Conservation (phyloP, 2,797 vertebrate genomes). For the Cossypha polioptera region DNA sequence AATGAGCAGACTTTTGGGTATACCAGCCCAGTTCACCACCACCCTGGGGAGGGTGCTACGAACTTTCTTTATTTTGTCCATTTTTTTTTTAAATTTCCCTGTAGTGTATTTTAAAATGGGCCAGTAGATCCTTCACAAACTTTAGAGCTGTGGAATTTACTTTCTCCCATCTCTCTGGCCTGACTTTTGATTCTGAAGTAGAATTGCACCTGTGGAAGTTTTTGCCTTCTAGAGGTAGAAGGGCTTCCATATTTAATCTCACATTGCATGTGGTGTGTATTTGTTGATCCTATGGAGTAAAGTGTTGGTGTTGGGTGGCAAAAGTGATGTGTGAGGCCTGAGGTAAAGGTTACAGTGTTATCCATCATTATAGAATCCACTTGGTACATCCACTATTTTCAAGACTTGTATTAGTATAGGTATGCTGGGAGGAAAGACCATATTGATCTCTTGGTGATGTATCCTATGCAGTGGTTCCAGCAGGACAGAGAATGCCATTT, state of each 20-base stretch:
- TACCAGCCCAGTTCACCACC: neutral
- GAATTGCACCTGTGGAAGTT: neutral
- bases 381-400: neutral
- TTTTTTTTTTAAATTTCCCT: neutral
- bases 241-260: neutral
- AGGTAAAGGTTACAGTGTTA: neutral
- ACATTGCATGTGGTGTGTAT: fast-evolving
- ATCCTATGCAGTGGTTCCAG: neutral
- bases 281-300: neutral
- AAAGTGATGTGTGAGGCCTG: neutral
- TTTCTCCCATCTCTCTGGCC: neutral
- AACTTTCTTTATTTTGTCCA: neutral
- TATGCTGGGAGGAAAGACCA: neutral
- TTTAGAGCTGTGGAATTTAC: neutral
- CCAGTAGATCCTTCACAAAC: neutral
- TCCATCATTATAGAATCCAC: neutral
- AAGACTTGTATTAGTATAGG: neutral
- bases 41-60: neutral
- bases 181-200: neutral
- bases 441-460: neutral
- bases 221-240: neutral
- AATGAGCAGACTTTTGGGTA: neutral
- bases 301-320: neutral
- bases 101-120: neutral
- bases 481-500: neutral